Percentiles rank a stretch among this genome's conserved stretches.
Conservation (phyloP, 53 echinoderm and acorn worm genomes). For the Henricia sp. region DNA sequence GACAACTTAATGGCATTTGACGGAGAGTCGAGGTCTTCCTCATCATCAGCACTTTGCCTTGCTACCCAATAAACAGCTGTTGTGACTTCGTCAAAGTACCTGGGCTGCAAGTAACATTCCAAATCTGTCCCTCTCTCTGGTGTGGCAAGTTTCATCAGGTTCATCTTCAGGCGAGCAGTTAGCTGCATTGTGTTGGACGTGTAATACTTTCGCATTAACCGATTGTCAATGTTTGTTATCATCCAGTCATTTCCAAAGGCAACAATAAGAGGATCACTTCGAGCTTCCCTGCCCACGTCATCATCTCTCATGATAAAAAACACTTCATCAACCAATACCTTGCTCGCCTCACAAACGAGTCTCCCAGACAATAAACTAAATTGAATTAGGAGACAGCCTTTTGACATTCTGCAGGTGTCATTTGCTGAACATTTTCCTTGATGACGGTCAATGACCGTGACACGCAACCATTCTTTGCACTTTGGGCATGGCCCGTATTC, state of each 20-base stretch:
- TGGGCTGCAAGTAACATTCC: constrained; percentile 19
- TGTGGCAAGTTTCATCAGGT: constrained; percentile 32
- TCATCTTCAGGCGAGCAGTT: constrained; percentile 41
- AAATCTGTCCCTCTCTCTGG: constrained; percentile 38
- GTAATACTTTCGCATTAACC: constrained; percentile 65
- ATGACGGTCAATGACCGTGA: constrained; percentile 48
- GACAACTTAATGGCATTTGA: constrained; percentile 66
- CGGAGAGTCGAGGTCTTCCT: constrained; percentile 51
- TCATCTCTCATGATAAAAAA: constrained; percentile 47
- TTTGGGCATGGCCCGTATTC: constrained; percentile 68
- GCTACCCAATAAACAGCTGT: constrained; percentile 44
- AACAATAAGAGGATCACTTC: constrained; percentile 43
- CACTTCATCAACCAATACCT: constrained; percentile 39
- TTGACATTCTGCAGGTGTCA: constrained; percentile 8
- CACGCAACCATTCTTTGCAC: constrained; percentile 62
- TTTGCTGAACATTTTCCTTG: constrained; percentile 41
- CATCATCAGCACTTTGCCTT: constrained; percentile 53
- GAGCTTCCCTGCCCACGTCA: constrained; percentile 34
- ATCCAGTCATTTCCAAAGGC: constrained; percentile 62
- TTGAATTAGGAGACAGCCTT: constrained; percentile 47
- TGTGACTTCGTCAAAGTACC: constrained; percentile 34
- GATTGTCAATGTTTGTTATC: constrained; percentile 56
- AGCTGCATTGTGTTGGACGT: constrained; percentile 64
- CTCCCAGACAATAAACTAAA: constrained; percentile 48
- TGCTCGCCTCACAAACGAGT: constrained; percentile 32